phyloP scores from a whole-genome alignment of 2,113 vertebrate genomes.

The Nesospiza acunhae region DNA sequence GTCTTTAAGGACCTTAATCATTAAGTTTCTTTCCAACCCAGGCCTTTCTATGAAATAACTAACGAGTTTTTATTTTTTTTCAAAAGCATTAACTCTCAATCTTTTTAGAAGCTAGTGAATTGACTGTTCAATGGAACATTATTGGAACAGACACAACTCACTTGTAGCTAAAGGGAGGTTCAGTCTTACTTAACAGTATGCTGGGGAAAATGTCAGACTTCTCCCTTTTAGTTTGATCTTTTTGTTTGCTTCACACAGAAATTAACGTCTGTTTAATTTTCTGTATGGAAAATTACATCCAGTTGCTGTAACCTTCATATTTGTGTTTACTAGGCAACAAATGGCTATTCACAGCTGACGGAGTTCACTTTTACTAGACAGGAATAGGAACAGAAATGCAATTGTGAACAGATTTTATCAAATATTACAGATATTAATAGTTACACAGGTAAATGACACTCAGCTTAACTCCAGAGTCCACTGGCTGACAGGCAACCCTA shows the following conservation, averaged over 20 bases:
- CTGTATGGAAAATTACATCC: neutral
- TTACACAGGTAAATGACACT: neutral
- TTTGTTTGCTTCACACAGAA: neutral
- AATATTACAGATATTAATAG: neutral
- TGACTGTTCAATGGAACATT: neutral
- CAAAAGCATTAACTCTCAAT: neutral
- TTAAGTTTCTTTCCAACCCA: neutral
- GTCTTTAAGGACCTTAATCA: neutral
- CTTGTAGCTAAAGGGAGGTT: neutral
- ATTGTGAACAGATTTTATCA: neutral
- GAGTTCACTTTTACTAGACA: neutral
- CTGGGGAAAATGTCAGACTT: neutral
- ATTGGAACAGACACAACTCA: neutral
- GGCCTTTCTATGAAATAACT: neutral
- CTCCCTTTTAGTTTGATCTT: neutral
- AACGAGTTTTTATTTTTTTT: neutral
- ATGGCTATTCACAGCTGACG: neutral
- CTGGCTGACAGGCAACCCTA: neutral
- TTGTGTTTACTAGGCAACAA: neutral
- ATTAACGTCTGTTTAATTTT: rapidly evolving
- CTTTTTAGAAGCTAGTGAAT: neutral
- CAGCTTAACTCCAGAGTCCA: constrained; percentile 1
- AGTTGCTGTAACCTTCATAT: neutral
- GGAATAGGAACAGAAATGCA: neutral
- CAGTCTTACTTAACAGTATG: neutral